These are phyloP conservation scores for Chanos chanos DNA, from an alignment of 2,797 vertebrate species.

Conservation along the genomic window DNA sequence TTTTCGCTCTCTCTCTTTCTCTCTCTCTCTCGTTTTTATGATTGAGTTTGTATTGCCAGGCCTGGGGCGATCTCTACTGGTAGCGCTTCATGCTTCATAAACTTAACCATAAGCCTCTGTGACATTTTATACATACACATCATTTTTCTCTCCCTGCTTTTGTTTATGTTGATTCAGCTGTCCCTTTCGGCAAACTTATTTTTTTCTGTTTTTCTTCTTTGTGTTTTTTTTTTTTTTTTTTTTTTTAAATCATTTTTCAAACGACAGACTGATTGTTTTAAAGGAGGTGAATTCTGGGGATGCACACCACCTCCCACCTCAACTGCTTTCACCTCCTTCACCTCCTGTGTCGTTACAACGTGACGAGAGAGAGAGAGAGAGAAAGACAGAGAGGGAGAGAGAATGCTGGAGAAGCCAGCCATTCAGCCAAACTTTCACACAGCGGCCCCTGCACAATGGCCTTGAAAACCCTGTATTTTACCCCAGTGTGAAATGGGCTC, in stretches of 20 bases:
- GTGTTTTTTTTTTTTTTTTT: no score
- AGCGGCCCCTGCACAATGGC: conserved; percentile 76
- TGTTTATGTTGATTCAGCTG: conserved; percentile 52
- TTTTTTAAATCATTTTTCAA: no score
- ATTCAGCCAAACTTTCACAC: conserved; percentile 74
- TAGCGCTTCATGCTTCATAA: conserved; percentile 63
- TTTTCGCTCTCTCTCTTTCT: conserved; percentile 46
- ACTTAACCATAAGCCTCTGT: conserved; percentile 50
- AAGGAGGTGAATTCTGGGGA: no score
- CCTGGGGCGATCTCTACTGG: conserved; percentile 51
- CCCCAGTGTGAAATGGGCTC: conserved; percentile 81
- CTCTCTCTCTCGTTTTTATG: conserved; percentile 48
- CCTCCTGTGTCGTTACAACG: conserved; percentile 48
- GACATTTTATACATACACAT: conserved; percentile 50
- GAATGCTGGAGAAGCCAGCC: conserved; percentile 70
- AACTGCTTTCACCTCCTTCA: conserved; percentile 10
- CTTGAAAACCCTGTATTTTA: conserved; percentile 83
- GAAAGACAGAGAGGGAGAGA: conserved; percentile 68
- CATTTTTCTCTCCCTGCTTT: conserved; percentile 28
- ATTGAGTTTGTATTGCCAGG: conserved; percentile 44
- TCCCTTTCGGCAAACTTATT: conserved; percentile 44
- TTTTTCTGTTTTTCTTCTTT: conserved; percentile 40
- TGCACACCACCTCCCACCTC: neutral
- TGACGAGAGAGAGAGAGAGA: no score
- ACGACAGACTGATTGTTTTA: no score